phyloP scores from a whole-genome alignment of 1,140 invertebrate genomes.

The Tetragnatha versicolor region DNA sequence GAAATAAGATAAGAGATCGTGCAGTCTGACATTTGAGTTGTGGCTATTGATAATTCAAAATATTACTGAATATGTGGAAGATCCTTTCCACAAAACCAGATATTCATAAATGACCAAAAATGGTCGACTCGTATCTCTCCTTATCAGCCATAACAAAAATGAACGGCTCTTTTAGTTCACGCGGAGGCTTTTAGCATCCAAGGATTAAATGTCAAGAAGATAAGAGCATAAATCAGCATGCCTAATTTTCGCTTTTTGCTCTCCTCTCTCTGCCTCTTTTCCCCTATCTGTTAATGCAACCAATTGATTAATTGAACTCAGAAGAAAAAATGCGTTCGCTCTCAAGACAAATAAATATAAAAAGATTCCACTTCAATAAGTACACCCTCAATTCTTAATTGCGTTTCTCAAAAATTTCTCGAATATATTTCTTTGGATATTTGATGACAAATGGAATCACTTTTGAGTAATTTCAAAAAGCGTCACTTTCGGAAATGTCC shows the following conservation, averaged over 20 bases:
- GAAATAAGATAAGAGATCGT: no score
- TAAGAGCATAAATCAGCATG: conserved; percentile 22
- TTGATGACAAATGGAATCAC: background rate
- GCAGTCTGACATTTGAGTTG: no score
- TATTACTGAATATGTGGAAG: no score
- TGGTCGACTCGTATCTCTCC: no score
- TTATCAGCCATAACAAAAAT: no score
- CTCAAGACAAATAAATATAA: background rate
- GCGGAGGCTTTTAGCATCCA: background rate
- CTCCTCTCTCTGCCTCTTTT: background rate
- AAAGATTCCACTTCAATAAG: background rate
- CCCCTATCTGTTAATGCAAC: background rate
- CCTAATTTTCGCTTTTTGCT: conserved; percentile 5
- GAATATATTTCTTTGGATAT: conserved; percentile 5
- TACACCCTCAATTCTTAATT: background rate
- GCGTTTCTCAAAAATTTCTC: conserved; percentile 8
- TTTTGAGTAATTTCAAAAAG: conserved; percentile 24
- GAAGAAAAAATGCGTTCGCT: background rate
- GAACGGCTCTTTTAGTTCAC: background rate
- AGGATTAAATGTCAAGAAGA: conserved; percentile 17
- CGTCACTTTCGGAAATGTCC: no score
- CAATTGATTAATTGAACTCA: conserved; percentile 13
- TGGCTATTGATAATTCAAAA: no score
- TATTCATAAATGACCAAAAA: no score
- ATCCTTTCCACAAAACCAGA: no score